Evolutionary conservation across 1,140 invertebrate species (phyloP).

Genomic region (Sarcophaga bullata): DNA sequence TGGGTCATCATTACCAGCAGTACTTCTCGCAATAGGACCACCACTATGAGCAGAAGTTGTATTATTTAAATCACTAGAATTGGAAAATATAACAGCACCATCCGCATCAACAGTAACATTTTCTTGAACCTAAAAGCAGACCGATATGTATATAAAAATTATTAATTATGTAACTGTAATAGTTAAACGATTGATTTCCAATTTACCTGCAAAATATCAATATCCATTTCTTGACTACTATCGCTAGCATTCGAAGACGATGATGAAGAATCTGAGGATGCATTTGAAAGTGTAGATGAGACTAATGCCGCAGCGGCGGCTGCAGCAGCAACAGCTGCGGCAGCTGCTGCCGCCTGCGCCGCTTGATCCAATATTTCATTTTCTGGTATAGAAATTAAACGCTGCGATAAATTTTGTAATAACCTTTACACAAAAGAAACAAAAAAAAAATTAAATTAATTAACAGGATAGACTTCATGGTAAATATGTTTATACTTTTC

Average conservation of each 20-base stretch:
- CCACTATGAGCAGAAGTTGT: conserved; percentile 15
- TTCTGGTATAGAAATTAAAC: conserved; percentile 69
- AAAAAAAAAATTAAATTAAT: conserved; percentile 12
- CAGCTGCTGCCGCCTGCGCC: conserved; percentile 54
- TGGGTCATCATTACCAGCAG: conserved; percentile 2
- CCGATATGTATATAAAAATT: not conserved
- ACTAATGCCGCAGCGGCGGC: conserved; percentile 48
- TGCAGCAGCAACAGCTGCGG: conserved; percentile 58
- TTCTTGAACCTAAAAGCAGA: conserved; percentile 63
- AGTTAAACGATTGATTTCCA: not conserved
- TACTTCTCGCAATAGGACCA: not conserved
- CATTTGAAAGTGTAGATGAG: conserved; percentile 48
- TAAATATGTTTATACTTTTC: conserved; percentile 67
- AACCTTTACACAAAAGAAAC: conserved; percentile 62
- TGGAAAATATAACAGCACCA: conserved; percentile 52
- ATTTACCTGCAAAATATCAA: conserved; percentile 67
- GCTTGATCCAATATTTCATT: conserved; percentile 66
- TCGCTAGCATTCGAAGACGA: conserved; percentile 52
- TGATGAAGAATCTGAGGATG: conserved; percentile 51
- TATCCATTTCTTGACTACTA: conserved; percentile 67
- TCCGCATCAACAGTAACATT: conserved; percentile 63
- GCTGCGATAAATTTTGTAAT: conserved; percentile 69
- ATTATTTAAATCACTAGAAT: conserved; percentile 31
- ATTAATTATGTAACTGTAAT: not conserved
- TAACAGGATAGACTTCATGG: not conserved